Evolutionary conservation across 2,113 vertebrate genomes (phyloP).

Genomic region (Vidua chalybeata): DNA sequence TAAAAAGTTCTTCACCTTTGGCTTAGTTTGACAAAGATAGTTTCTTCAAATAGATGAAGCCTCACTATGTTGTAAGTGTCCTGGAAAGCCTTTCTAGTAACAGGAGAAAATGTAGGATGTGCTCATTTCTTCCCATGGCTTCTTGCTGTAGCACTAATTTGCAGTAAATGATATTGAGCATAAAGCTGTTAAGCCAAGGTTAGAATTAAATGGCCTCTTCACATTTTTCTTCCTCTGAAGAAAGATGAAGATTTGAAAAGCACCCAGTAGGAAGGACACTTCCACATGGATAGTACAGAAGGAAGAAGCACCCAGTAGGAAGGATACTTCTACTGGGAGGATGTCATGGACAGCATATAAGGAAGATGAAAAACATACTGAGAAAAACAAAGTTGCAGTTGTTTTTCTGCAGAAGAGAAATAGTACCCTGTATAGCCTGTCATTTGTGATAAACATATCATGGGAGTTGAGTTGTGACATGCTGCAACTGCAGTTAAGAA

Average conservation of each 20-base stretch:
- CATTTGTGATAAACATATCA: not conserved
- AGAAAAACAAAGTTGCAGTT: not conserved
- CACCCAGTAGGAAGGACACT: not conserved
- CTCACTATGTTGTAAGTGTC: not conserved
- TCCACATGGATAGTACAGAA: too few species aligned
- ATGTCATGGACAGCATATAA: not conserved
- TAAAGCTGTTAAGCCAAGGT: not conserved
- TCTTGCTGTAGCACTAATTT: not conserved
- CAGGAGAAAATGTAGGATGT: not conserved
- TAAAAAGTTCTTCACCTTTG: not conserved
- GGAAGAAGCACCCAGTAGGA: not conserved
- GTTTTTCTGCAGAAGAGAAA: not conserved
- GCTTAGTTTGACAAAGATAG: not conserved
- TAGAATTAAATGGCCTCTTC: constrained; percentile 1
- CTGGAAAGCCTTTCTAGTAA: not conserved
- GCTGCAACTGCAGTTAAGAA: not conserved
- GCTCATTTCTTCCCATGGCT: not conserved
- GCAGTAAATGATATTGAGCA: not conserved
- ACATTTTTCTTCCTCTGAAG: not conserved
- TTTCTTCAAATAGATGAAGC: not conserved
- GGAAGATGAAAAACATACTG: not conserved
- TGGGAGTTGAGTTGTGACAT: not conserved
- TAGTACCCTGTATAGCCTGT: not conserved
- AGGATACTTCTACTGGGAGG: not conserved
- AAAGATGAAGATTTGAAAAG: not conserved